These are phyloP conservation scores for Cherax quadricarinatus DNA, from an alignment of 1,140 invertebrate species.

Conservation along the genomic window DNA sequence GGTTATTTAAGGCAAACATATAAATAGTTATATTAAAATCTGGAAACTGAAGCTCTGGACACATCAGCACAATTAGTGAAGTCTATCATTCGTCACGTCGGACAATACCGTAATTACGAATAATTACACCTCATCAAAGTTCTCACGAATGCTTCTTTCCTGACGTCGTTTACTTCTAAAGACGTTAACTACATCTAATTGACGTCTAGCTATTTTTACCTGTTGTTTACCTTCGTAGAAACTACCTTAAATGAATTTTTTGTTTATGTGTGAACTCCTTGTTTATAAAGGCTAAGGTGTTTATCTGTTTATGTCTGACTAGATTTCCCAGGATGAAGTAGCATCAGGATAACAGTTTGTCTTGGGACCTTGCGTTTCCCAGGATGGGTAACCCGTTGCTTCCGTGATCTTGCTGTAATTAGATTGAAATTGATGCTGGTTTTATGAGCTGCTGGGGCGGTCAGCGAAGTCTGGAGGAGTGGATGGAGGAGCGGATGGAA, in stretches of 20 bases:
- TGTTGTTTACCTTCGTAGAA: too few species aligned
- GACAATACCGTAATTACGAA: background rate
- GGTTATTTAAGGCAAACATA: background rate
- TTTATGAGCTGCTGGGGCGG: background rate
- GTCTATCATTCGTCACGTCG: background rate
- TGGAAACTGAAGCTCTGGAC: background rate
- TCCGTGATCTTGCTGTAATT: background rate
- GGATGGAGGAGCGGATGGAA: too few species aligned
- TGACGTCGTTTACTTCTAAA: background rate
- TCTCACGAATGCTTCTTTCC: background rate
- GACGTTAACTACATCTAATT: too few species aligned
- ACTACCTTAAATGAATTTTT: too few species aligned
- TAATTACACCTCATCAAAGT: background rate
- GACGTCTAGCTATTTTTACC: too few species aligned
- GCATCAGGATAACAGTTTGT: background rate
- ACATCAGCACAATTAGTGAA: background rate
- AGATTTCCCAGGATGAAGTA: too few species aligned
- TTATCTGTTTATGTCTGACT: too few species aligned
- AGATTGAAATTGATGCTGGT: background rate
- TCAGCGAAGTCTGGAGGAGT: too few species aligned
- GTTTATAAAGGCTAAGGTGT: too few species aligned
- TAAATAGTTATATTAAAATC: background rate
- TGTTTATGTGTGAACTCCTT: too few species aligned
- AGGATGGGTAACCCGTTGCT: background rate
- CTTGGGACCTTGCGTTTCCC: background rate